Evolutionary conservation across 2,888 invertebrate genomes (phyloP).

Genomic region (Latrodectus elegans): DNA sequence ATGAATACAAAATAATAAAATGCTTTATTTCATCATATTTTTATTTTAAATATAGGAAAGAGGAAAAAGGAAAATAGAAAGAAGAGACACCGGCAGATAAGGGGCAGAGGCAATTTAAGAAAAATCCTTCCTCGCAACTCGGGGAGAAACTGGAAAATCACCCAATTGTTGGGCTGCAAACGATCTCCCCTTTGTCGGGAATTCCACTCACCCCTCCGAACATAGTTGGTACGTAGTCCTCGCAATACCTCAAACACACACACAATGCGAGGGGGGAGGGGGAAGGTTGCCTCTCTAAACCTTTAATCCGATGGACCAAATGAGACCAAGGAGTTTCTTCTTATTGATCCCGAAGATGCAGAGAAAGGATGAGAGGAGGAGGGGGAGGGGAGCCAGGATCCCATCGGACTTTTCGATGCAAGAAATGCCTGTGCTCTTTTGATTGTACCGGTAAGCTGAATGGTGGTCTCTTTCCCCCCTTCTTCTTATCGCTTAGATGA

Average conservation of each 20-base stretch:
- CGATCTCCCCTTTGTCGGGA: constrained; percentile 34
- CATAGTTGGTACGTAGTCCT: neutral
- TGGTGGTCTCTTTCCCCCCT: neutral
- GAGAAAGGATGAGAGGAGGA: neutral
- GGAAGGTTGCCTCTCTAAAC: neutral
- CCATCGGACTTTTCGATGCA: neutral
- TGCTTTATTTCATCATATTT: too few species aligned
- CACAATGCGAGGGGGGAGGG: neutral
- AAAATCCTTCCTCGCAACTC: constrained; percentile 20
- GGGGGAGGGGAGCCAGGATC: neutral
- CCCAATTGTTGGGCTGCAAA: constrained; percentile 46
- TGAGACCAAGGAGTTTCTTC: constrained; percentile 9
- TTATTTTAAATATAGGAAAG: too few species aligned
- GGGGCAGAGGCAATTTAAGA: constrained; percentile 39
- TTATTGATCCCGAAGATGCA: constrained; percentile 1
- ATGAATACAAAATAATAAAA: too few species aligned
- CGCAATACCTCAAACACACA: neutral
- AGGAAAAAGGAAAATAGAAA: too few species aligned
- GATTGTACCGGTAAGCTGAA: neutral
- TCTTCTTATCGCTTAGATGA: constrained; percentile 41
- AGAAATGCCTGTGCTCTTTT: constrained; percentile 1
- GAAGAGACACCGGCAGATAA: neutral
- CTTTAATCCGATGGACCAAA: constrained; percentile 17
- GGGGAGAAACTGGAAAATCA: constrained; percentile 44
- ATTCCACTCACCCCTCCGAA: constrained; percentile 3